Evolutionary conservation across 2,113 vertebrate genomes (phyloP).

Genomic region (Lycocorax pyrrhopterus): DNA sequence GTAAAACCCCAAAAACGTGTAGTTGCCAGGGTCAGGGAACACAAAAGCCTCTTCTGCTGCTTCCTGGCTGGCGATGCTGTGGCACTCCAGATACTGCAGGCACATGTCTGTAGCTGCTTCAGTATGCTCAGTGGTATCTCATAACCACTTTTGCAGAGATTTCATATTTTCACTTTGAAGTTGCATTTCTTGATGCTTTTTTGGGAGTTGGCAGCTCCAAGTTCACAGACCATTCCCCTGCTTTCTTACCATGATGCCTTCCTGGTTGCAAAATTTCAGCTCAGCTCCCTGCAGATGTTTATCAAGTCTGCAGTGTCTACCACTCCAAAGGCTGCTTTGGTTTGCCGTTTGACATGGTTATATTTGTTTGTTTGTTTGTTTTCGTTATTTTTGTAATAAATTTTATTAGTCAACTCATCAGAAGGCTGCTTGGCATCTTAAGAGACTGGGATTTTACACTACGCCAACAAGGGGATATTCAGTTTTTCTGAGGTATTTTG

Average conservation of each 20-base stretch:
- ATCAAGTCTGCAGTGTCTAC: background rate
- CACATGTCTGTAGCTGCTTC: background rate
- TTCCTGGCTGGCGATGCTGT: background rate
- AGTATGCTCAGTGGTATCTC: background rate
- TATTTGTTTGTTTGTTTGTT: background rate
- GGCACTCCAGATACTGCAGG: background rate
- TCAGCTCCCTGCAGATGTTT: background rate
- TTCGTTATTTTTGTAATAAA: background rate
- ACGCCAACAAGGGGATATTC: background rate
- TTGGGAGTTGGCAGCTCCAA: background rate
- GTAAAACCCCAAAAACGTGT: background rate
- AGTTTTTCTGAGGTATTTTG: background rate
- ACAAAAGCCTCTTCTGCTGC: background rate
- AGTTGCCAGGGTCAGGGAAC: background rate
- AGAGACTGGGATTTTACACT: background rate
- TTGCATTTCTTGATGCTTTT: background rate
- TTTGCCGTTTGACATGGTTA: background rate
- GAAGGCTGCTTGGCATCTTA: background rate
- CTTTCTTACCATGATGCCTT: background rate
- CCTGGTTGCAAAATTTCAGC: background rate
- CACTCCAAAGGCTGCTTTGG: background rate
- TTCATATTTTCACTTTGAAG: background rate
- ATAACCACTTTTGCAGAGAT: background rate
- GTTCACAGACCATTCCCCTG: background rate
- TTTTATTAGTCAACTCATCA: background rate